These are phyloP conservation scores for Neoaliturus tenellus DNA, from an alignment of 2,888 invertebrate genomes.

Conservation along the genomic window DNA sequence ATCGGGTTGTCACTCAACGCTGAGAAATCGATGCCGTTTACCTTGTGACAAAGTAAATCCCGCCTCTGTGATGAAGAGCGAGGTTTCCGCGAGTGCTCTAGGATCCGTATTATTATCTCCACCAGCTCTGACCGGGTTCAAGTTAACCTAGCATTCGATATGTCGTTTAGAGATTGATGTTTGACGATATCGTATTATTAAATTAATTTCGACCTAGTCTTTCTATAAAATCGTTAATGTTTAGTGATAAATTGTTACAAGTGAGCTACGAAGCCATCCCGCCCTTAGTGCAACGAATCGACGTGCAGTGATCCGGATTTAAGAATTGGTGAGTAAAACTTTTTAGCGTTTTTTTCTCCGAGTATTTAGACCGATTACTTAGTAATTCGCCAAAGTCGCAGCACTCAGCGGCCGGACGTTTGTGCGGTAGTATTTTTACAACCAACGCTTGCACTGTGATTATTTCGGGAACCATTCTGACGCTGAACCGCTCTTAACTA, in stretches of 20 bases:
- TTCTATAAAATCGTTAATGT: constrained; percentile 40
- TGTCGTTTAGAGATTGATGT: constrained; percentile 43
- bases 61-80: constrained; percentile 47
- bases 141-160: constrained; percentile 55
- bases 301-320: background rate
- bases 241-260: constrained; percentile 46
- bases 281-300: constrained; percentile 15
- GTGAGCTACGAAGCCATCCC: background rate
- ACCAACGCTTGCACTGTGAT: constrained; percentile 35
- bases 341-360: background rate
- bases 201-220: constrained; percentile 46
- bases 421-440: constrained; percentile 40
- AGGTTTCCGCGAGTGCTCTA: constrained; percentile 1
- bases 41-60: constrained; percentile 27
- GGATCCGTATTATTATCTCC: background rate
- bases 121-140: constrained; percentile 31
- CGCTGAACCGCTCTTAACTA: constrained; percentile 30
- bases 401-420: background rate
- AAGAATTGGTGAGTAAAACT: constrained; percentile 17
- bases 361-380: too few species aligned
- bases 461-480: constrained; percentile 47
- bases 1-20: background rate
- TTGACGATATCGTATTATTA: constrained; percentile 39
- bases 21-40: constrained; percentile 30
- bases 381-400: background rate